Evolutionary conservation across 1,140 invertebrate genomes (phyloP), one percentile per base, ranked within the genome.

Genomic region (Adelges cooleyi): DNA sequence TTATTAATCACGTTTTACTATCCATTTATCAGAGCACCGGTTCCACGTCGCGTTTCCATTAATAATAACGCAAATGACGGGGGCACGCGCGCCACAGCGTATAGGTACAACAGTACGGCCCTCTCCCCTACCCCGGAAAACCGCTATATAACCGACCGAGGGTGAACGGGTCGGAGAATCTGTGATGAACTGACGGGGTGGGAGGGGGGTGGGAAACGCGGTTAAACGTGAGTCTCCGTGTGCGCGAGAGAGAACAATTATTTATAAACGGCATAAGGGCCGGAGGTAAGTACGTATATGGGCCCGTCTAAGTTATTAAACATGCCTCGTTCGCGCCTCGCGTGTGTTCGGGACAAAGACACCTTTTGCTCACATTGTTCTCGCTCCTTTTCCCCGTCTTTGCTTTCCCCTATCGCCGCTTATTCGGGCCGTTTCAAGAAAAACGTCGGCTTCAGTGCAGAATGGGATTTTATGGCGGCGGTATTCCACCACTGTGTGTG

Each of bases 1-100:
- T 62, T 62, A 62, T 62, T 62, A 62, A 62, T 62, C 44, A 62
- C 56, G 56, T 62, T 62, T 62, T 46, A 29, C 56, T 29, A 62
- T 48, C 56, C 56, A 62, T 62, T 62, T 62, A 62, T 62, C 56
- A 62, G 56, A 62, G 46, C 40, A n/a, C 22, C 42, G 25, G 42
- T 33, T 33, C 29, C 18, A 17, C 56, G 56, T 46, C 38, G n/a
- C n/a, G 42, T 48, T 48, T 62, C 23, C 56, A 62, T 62, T 62
- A 62, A 62, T 62, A 62, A 62, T 48, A 33, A 50, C 48, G 10
- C 22, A n/a, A 23, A 17, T 27, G n/a, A 33, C 25, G 49, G 49
- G 48, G 22, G 49, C 49, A n/a, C 48, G 49, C 46, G 25, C 25
- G 49, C 23, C 11, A 5, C 44, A 1, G 3, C 1, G 22, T 20